Base-by-base conservation (phyloP, 1,140 invertebrate genomes). In the Sinonovacula constricta region DNA sequence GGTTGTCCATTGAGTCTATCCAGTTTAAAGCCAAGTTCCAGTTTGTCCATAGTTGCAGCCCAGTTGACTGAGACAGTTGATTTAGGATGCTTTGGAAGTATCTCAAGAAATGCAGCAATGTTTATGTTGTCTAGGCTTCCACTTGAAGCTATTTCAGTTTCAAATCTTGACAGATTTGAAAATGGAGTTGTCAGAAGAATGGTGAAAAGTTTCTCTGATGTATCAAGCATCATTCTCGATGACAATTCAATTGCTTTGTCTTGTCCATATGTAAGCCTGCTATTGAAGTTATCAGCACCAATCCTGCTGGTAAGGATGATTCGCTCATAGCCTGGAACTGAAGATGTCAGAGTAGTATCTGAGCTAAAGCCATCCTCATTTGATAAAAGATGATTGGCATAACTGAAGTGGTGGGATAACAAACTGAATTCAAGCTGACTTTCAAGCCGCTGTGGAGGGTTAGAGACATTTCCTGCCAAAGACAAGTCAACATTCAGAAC, bases 241-340 rank as follows among this genome's bases (percentile, higher is more conserved):
- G 54, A 36, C 14, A 76, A 34, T 45, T 57, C 53, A 18, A 76
- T 67, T 14, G 26, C 18, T 59, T 76, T 76, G 15, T 36, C 72
- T 22, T 18, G n/a, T 0, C 54, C 26, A 24, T 76, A 76, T 30
- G 57, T 33, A 3, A 76, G 22, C 14, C 36, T 76, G 22, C 22
- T 76, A 5, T 34, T 76, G 15, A 63, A 54, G 39, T 10, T 10
- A 45, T 45, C 7, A 18, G 7, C 39, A 10, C 39, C 39, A 45
- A 45, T 45, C 39, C 7, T 45, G 18, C 18, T 10, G 39, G 66
- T 54, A 34, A 66, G 54, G 15, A 63, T 34, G 54, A 45, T 57
- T 59, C n/a, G 33, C 31, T 76, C 62, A 45, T 76, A 76, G 22
- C 53, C 72, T 18, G 72, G 72, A 12, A 76, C 10, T 3, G 72